These are phyloP conservation scores for Masticophis lateralis DNA, from an alignment of 2,797 vertebrate genomes.

Conservation along the genomic window DNA sequence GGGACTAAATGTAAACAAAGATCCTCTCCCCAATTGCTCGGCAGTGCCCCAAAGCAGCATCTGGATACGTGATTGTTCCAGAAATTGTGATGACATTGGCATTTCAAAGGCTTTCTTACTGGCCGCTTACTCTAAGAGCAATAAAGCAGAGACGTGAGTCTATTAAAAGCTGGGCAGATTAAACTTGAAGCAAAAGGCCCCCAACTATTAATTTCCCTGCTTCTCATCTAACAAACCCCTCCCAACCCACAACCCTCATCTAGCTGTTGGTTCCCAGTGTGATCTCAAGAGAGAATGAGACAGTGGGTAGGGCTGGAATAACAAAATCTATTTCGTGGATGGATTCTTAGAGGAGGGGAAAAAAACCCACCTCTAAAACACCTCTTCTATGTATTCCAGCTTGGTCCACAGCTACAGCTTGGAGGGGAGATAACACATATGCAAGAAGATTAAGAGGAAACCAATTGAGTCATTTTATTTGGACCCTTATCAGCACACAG, in stretches of 20 bases:
- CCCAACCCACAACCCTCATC: neutral
- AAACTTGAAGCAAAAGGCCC: conserved; percentile 41
- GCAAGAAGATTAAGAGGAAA: neutral
- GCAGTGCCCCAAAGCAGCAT: conserved; percentile 25
- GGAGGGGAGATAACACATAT: neutral
- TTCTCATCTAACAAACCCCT: neutral
- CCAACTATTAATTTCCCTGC: conserved; percentile 30
- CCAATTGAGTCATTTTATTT: fast-evolving
- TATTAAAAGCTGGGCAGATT: conserved; percentile 41
- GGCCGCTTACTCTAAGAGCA: conserved; percentile 38
- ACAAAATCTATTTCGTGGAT: neutral
- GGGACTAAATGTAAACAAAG: conserved; percentile 12
- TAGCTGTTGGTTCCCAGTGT: fast-evolving
- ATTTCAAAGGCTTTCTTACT: conserved; percentile 17
- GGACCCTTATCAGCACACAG: conserved; percentile 7
- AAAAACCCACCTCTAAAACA: neutral
- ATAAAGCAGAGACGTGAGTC: conserved; percentile 35
- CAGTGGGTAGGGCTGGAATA: fast-evolving
- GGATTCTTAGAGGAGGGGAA: neutral
- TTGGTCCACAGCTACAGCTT: neutral
- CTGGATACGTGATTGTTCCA: conserved; percentile 36
- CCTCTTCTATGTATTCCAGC: neutral
- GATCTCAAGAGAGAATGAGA: neutral
- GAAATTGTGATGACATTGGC: conserved; percentile 38
- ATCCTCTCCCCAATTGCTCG: neutral